Percentiles rank a stretch among this genome's conserved stretches.
Conservation (phyloP, 2,888 invertebrate genomes). For the Tetragnatha montana region DNA sequence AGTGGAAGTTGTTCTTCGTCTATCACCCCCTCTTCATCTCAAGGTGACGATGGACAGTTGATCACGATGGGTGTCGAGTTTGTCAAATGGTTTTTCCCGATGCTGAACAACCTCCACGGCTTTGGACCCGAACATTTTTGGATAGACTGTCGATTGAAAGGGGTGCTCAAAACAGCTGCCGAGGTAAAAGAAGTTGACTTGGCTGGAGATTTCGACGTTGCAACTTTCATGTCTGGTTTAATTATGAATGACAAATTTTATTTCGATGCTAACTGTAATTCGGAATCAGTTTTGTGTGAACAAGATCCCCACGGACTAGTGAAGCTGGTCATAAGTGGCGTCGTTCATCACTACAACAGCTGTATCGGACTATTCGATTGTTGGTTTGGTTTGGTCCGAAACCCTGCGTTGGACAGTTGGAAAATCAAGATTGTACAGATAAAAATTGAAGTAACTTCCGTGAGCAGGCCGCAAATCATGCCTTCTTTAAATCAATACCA, state of each 20-base stretch:
- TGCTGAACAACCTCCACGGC: conserved; percentile 22
- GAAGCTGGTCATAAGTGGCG: conserved; percentile 45
- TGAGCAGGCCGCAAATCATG: neutral
- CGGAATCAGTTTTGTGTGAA: conserved; percentile 23
- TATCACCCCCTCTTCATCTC: neutral
- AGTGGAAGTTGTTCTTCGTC: too few relatives aligned
- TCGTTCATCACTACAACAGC: conserved; percentile 38
- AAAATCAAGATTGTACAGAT: conserved; percentile 54
- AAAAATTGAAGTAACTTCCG: conserved; percentile 24
- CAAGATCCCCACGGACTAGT: conserved; percentile 59
- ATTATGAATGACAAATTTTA: conserved; percentile 38
- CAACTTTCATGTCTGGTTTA: conserved; percentile 19
- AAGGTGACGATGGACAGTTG: neutral
- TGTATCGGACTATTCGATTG: conserved; percentile 62
- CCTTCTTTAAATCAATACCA: conserved; percentile 2
- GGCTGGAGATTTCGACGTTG: conserved; percentile 17
- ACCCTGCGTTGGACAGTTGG: conserved; percentile 43
- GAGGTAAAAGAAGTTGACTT: conserved; percentile 27
- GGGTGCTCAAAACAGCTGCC: neutral
- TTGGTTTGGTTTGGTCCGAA: conserved; percentile 52
- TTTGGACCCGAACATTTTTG: conserved; percentile 66
- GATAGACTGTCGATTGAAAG: conserved; percentile 44
- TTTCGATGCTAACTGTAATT: conserved; percentile 40
- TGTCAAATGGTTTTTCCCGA: conserved; percentile 52
- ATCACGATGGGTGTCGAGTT: conserved; percentile 43